phyloP scores from a whole-genome alignment of 2,797 vertebrate species.

The Tauraco hartlaubi region DNA sequence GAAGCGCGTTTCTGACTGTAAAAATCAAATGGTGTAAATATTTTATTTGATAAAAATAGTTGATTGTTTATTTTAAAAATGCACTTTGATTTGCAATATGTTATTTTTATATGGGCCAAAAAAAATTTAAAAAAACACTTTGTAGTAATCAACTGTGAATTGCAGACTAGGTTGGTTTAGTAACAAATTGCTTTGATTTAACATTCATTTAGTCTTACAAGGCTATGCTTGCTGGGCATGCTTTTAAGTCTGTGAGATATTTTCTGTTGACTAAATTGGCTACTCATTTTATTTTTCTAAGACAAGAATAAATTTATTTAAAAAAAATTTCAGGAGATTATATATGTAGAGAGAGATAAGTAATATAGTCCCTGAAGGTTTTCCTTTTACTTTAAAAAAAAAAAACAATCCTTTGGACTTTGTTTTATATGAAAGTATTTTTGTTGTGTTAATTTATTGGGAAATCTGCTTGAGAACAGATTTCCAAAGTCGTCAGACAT shows the following conservation, averaged over 20 bases:
- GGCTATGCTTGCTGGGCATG: slow-evolving; percentile 82
- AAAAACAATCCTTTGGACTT: slow-evolving; percentile 66
- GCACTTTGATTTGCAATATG: slow-evolving; percentile 89
- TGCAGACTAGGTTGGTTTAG: slow-evolving; percentile 77
- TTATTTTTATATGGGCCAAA: slow-evolving; percentile 89
- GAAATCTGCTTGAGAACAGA: slow-evolving; percentile 73
- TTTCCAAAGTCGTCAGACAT: slow-evolving; percentile 51
- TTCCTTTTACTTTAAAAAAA: slow-evolving; percentile 58
- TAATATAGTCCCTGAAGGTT: slow-evolving; percentile 73
- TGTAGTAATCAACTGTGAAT: slow-evolving; percentile 82
- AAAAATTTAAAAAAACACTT: slow-evolving; percentile 75
- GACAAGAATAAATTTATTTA: slow-evolving; percentile 77
- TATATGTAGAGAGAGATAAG: slow-evolving; percentile 66
- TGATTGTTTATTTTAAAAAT: slow-evolving; percentile 85
- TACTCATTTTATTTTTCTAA: slow-evolving; percentile 81
- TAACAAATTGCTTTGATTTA: slow-evolving; percentile 73
- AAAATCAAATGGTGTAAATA: slow-evolving; percentile 86
- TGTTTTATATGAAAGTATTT: slow-evolving; percentile 72
- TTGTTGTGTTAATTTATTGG: slow-evolving; percentile 81
- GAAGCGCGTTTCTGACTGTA: slow-evolving; percentile 79
- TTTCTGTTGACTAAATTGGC: slow-evolving; percentile 75
- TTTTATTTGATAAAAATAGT: slow-evolving; percentile 86
- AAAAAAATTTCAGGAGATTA: slow-evolving; percentile 76
- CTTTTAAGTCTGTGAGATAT: slow-evolving; percentile 81
- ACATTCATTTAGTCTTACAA: slow-evolving; percentile 77